These are phyloP conservation scores for Aleiodes testaceus DNA, from an alignment of 2,888 invertebrate species.

Conservation along the genomic window DNA sequence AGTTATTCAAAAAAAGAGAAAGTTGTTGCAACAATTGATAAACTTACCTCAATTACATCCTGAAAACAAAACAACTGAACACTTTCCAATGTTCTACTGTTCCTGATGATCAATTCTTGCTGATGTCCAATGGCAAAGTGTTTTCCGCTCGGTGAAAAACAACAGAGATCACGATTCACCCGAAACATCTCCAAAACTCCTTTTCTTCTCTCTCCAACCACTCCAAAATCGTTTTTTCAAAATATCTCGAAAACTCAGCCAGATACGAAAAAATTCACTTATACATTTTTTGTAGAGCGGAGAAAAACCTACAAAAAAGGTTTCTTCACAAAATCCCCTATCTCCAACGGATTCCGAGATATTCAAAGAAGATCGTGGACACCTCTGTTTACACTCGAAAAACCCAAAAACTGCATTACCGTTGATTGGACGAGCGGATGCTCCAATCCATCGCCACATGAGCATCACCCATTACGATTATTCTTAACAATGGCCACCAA, in stretches of 20 bases:
- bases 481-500: slow-evolving; percentile 39
- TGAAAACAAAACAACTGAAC: slow-evolving; percentile 58
- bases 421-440: no score
- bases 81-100: slow-evolving; percentile 54
- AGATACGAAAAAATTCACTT: no score
- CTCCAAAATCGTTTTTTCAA: no score
- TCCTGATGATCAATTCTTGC: slow-evolving; percentile 61
- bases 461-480: background rate
- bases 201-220: no score
- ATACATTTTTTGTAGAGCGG: no score
- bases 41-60: slow-evolving; percentile 67
- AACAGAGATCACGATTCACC: slow-evolving; percentile 59
- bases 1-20: background rate
- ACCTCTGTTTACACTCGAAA: no score
- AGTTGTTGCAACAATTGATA: background rate
- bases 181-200: slow-evolving; percentile 52
- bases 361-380: no score
- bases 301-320: no score
- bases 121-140: slow-evolving; percentile 63
- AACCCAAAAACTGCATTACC: no score
- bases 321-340: no score
- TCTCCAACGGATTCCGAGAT: no score
- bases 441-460: background rate
- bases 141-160: slow-evolving; percentile 61
- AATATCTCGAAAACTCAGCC: no score